Evolutionary conservation across 2,797 vertebrate species (phyloP).

Genomic region (Onychomys leucogaster): DNA sequence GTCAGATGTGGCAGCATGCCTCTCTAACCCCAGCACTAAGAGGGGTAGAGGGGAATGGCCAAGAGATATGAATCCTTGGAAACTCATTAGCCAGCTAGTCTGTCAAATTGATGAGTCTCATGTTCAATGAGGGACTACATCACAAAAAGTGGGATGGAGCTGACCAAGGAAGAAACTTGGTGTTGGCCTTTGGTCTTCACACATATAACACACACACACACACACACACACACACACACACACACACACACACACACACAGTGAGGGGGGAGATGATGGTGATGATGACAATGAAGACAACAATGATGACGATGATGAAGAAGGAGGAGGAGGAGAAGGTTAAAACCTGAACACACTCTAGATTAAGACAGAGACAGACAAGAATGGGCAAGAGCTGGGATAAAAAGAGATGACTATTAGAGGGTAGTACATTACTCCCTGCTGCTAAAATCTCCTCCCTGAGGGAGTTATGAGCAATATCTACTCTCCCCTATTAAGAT

Average conservation of each 20-base stretch:
- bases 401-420: background rate
- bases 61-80: background rate
- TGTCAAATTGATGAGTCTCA: fast-evolving
- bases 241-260: background rate
- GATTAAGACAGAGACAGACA: background rate
- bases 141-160: background rate
- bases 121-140: too few relatives aligned
- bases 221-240: background rate
- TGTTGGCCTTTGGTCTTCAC: background rate
- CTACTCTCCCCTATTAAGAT: background rate
- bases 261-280: background rate
- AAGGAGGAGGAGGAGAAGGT: background rate
- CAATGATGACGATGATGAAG: fast-evolving
- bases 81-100: background rate
- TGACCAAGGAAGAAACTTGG: background rate
- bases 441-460: background rate
- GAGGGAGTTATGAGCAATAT: background rate
- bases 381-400: background rate
- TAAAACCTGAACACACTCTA: background rate
- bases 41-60: background rate
- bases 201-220: background rate
- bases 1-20: background rate
- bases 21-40: background rate
- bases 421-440: background rate
- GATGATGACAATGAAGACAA: background rate